phyloP scores from a whole-genome alignment of 2,113 vertebrate genomes.

The Trichechus manatus region DNA sequence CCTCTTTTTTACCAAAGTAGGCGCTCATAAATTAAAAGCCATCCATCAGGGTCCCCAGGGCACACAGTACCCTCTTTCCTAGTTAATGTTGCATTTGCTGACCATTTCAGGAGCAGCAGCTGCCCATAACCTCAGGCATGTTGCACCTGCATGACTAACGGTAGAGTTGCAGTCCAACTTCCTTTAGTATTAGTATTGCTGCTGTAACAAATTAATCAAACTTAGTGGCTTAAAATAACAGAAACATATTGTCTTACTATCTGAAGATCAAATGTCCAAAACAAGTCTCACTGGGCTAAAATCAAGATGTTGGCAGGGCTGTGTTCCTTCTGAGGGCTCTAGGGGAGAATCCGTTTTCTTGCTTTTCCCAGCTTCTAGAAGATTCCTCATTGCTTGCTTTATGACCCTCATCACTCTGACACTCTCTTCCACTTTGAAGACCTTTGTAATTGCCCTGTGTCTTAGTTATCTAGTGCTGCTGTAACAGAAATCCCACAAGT shows the following conservation, averaged over 20 bases:
- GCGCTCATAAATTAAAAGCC: not conserved
- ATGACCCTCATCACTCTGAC: fast-evolving
- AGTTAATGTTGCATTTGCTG: not conserved
- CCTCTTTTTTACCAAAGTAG: no score
- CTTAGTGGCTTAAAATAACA: not conserved
- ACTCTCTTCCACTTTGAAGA: not conserved
- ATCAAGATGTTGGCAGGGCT: not conserved
- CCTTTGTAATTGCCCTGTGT: no score
- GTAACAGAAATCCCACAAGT: no score
- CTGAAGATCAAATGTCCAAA: not conserved
- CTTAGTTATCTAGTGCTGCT: no score
- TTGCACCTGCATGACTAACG: not conserved
- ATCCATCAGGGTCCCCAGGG: not conserved
- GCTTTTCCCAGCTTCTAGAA: not conserved
- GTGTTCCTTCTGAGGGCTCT: not conserved
- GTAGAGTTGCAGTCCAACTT: not conserved
- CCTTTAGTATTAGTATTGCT: not conserved
- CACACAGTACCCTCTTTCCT: not conserved
- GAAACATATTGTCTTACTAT: not conserved
- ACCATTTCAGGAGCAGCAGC: not conserved
- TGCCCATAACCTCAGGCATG: not conserved
- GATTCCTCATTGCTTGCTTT: not conserved
- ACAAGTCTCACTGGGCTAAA: not conserved
- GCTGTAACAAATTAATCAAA: not conserved
- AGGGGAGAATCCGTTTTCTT: not conserved